These are phyloP conservation scores for Catamblyrhynchus diadema DNA, from an alignment of 2,797 vertebrate genomes.

Conservation along the genomic window DNA sequence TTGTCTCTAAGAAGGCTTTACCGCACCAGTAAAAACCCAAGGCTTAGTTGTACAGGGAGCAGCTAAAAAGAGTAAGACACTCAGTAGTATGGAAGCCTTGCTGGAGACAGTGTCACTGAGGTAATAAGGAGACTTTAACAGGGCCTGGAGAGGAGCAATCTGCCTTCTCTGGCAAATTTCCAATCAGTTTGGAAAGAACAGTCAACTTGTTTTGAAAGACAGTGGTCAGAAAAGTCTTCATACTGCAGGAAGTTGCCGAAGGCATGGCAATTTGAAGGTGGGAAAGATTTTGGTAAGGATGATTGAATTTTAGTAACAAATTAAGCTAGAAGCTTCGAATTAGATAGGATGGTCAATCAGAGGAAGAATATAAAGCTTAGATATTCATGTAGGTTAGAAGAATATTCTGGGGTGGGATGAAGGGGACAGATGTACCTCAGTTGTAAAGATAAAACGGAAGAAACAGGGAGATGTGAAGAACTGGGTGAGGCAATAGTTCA, in stretches of 20 bases:
- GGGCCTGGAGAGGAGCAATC: not conserved
- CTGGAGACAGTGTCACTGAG: not conserved
- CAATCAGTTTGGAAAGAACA: not conserved
- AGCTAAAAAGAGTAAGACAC: not conserved
- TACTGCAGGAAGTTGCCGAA: not conserved
- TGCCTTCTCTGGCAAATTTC: not conserved
- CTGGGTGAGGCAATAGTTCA: not conserved
- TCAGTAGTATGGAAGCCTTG: not conserved
- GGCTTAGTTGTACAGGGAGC: fast-evolving
- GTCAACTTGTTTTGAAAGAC: not conserved
- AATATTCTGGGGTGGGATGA: not conserved
- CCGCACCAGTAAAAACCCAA: fast-evolving
- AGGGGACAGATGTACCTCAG: not conserved
- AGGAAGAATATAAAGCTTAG: not conserved
- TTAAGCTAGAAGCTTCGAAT: not conserved
- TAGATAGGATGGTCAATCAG: not conserved
- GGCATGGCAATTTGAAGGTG: not conserved
- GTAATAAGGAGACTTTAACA: not conserved
- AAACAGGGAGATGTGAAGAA: not conserved
- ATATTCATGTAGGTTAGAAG: not conserved
- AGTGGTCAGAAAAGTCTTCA: not conserved
- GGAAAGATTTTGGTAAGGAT: not conserved
- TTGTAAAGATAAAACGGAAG: not conserved
- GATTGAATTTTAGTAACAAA: not conserved
- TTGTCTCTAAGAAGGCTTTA: not conserved